A percentile compares a stretch with the other conserved stretches of the same genome.
These are phyloP conservation scores for Eupithecia tripunctaria DNA, from an alignment of 2,888 invertebrate species.

Conservation along the genomic window DNA sequence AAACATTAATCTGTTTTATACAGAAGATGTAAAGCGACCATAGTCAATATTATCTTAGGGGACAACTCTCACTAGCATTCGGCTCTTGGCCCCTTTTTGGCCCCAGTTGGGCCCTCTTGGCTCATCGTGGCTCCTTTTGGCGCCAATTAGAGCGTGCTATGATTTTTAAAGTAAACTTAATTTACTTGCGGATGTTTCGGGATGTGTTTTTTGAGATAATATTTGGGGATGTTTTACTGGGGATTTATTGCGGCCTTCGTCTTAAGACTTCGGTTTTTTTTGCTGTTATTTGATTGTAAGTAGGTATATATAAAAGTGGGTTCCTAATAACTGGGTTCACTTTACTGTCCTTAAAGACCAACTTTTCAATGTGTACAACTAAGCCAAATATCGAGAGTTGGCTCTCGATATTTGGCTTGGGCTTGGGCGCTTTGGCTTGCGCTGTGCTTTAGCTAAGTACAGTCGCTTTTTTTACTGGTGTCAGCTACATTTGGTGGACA, in stretches of 20 bases:
- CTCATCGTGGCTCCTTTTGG: conserved; percentile 55
- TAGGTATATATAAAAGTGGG: neutral
- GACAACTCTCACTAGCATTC: conserved; percentile 63
- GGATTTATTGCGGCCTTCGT: conserved; percentile 20
- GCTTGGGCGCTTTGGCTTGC: too few relatives aligned
- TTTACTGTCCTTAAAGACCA: neutral
- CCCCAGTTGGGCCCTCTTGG: neutral
- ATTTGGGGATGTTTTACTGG: conserved; percentile 32
- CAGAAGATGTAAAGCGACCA: conserved; percentile 78
- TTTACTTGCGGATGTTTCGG: conserved; percentile 55
- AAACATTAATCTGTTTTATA: conserved; percentile 84
- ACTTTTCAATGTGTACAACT: neutral
- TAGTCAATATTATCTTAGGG: conserved; percentile 81
- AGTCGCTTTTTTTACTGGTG: too few relatives aligned
- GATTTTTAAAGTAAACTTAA: conserved; percentile 81
- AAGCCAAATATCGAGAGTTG: neutral
- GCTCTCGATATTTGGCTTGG: too few relatives aligned
- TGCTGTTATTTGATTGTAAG: neutral
- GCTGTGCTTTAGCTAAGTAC: too few relatives aligned
- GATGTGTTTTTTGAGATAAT: conserved; percentile 35
- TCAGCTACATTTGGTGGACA: too few relatives aligned
- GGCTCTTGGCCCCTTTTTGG: conserved; percentile 33
- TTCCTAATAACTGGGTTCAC: neutral
- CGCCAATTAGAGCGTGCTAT: conserved; percentile 81
- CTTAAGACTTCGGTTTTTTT: neutral